A percentile compares a stretch with the other conserved stretches of the same genome.
phyloP scores from a whole-genome alignment of 2,888 invertebrate genomes.

The Tenthredo distinguenda region DNA sequence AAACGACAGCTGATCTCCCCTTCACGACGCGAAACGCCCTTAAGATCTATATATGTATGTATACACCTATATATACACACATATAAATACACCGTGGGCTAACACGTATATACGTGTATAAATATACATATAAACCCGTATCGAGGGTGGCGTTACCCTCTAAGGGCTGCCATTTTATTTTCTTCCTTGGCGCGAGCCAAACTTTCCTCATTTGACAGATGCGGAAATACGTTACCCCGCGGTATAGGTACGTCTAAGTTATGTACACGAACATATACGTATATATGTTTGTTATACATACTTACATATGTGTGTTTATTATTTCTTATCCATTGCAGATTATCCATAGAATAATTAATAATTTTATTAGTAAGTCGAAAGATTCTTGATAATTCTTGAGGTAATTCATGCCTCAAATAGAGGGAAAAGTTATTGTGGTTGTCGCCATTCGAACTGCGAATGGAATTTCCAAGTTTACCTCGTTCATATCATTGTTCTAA shows the following conservation, averaged over 20 bases:
- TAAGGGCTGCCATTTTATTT: slow-evolving; percentile 45
- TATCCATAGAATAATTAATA: neutral
- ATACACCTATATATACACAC: neutral
- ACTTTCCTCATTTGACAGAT: slow-evolving; percentile 48
- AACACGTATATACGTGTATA: slow-evolving; percentile 30
- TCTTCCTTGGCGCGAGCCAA: slow-evolving; percentile 46
- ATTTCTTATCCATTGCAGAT: neutral
- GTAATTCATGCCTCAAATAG: neutral
- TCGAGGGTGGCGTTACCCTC: slow-evolving; percentile 42
- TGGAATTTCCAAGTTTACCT: neutral
- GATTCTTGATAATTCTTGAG: neutral
- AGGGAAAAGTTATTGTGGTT: neutral
- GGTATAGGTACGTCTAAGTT: neutral
- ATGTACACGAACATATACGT: neutral
- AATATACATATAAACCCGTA: slow-evolving; percentile 39
- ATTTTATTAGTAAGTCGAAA: neutral
- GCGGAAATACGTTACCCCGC: slow-evolving; percentile 48
- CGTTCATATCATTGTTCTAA: neutral
- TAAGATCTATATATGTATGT: neutral
- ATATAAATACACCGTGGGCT: neutral
- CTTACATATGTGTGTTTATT: neutral
- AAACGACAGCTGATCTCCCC: slow-evolving; percentile 69
- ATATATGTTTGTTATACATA: neutral
- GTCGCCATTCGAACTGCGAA: neutral
- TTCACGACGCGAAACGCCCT: slow-evolving; percentile 37